A percentile compares a stretch with the other conserved stretches of the same genome.
These are phyloP conservation scores for Caranx ignobilis DNA, from an alignment of 2,113 vertebrate genomes.

Conservation along the genomic window DNA sequence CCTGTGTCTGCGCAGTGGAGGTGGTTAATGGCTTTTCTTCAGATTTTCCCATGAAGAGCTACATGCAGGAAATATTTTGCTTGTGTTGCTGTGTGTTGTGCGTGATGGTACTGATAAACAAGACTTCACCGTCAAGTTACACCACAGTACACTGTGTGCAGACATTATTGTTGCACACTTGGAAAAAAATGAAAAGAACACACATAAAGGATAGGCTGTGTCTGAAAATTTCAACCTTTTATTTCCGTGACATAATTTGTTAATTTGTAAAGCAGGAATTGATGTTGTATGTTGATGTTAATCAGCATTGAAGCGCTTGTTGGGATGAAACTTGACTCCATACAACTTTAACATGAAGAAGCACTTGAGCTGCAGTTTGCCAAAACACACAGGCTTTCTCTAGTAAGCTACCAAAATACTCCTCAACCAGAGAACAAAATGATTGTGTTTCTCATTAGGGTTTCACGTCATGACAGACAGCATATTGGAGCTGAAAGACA, in stretches of 20 bases:
- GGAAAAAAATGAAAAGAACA: conserved; percentile 2
- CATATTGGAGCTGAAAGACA: conserved; percentile 60
- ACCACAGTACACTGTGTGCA: not conserved
- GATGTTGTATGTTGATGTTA: not conserved
- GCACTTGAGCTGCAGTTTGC: conserved; percentile 9
- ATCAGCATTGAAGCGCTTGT: not conserved
- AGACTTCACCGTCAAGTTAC: not conserved
- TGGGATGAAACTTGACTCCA: too few relatives aligned
- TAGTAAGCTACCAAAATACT: conserved; percentile 24
- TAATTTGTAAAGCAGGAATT: not conserved
- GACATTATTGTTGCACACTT: not conserved
- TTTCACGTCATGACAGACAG: conserved; percentile 45
- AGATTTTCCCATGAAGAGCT: conserved; percentile 86
- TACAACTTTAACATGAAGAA: not conserved
- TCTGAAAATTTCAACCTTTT: not conserved
- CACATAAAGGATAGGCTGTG: not conserved
- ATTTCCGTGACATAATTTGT: not conserved
- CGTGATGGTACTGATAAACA: conserved; percentile 17
- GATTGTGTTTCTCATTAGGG: conserved; percentile 49
- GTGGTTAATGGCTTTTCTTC: conserved; percentile 66
- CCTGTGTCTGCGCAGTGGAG: conserved; percentile 38
- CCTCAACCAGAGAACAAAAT: conserved; percentile 8
- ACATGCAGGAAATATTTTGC: conserved; percentile 24
- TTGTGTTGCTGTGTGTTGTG: not conserved
- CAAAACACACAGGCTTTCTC: conserved; percentile 43